Conservation (phyloP, 1,140 invertebrate species). For the Aphaenogaster ashmeadi region DNA sequence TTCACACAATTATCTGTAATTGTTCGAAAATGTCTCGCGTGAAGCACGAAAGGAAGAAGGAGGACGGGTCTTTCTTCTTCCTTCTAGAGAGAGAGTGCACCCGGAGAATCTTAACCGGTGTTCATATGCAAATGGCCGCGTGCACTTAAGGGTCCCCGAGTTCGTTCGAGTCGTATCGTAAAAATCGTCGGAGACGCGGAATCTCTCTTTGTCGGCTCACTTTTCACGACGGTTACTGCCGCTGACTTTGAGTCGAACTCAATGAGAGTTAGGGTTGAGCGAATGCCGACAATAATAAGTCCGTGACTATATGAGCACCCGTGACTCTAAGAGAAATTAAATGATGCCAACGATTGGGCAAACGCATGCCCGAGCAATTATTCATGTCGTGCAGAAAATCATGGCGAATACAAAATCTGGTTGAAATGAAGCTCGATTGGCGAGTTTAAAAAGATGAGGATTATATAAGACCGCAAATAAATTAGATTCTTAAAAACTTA, state of each 20-base stretch:
- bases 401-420: background rate
- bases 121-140: conserved; percentile 67
- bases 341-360: background rate
- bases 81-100: background rate
- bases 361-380: background rate
- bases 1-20: conserved; percentile 46
- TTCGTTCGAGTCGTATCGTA: conserved; percentile 42
- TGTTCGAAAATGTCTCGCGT: conserved; percentile 13
- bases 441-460: background rate
- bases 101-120: conserved; percentile 61
- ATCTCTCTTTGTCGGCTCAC: conserved; percentile 67
- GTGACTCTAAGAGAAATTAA: conserved; percentile 16
- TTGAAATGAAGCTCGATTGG: background rate
- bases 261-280: background rate
- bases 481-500: background rate
- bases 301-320: conserved; percentile 29
- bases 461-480: background rate
- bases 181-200: conserved; percentile 58
- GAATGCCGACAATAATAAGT: conserved; percentile 40
- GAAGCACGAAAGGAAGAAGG: background rate
- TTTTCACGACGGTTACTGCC: conserved; percentile 51
- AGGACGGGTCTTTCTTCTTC: conserved; percentile 13
- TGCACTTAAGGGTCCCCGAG: conserved; percentile 61
- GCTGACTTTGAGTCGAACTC: conserved; percentile 31
- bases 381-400: background rate